Base-by-base conservation (phyloP, 2,797 vertebrate species). In the Acestrorhynchus altus region DNA sequence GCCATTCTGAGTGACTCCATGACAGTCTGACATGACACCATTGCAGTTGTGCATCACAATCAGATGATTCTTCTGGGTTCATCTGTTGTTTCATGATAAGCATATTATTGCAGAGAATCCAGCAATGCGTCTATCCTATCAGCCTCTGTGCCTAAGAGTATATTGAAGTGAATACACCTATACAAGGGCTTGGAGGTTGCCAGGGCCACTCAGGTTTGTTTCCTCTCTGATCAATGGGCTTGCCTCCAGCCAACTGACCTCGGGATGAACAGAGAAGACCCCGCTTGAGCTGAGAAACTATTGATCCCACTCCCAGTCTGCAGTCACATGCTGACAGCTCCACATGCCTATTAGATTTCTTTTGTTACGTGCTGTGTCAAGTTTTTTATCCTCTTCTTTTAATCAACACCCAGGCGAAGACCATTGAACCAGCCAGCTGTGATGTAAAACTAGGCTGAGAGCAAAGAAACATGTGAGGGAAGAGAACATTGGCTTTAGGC, bases 301-400 rank as follows among this genome's bases (percentile, higher is more conserved):
- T 84, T 77, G 79, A 81, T 84, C 61, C 40, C 16, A 20, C 56
- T 78, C 61, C 35, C 65, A 60, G 63, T 74, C 63, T 66, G 73
- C 51, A 71, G 74, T 73, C 72, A 44, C 49, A 73, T 47, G 49
- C 82, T 76, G 63, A 57, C 79, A 79, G 74, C 74, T 71, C 77
- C 63, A 74, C 72, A 70, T 79, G 61, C 44, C 72, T 75, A 78
- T 82, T 80, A 80, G 59, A 73, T 70, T 74, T 66, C 49, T 76
- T 61, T 64, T 74, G 70, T 77, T 63, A 76, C 47, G n/a, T 40
- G 63, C 49, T 73, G 61, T 39, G 71, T 78, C 28, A 44, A 24
- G 64, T 28, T 57, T 47, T 79, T 72, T 66, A 59, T 39, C 39
- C 57, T 59, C 66, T 31, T 18, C 4, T 74, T 76, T 79, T 64